phyloP scores from a whole-genome alignment of 1,140 invertebrate genomes.

The Matsumurasca onukii region DNA sequence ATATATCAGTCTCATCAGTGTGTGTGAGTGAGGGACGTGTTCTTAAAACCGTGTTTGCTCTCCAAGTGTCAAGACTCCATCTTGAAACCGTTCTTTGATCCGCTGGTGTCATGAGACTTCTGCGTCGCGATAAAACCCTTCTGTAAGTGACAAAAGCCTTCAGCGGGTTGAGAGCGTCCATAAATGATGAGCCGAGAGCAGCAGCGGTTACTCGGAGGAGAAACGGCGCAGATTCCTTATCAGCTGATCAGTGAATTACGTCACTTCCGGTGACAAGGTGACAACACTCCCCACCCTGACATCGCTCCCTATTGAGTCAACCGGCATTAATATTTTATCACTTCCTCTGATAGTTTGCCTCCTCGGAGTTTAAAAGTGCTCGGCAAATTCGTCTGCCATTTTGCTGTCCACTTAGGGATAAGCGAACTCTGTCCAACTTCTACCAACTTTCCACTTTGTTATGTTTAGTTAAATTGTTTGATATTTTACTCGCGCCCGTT shows the following conservation, averaged over 20 bases:
- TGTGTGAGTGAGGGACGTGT: too few species aligned
- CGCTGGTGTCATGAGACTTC: too few species aligned
- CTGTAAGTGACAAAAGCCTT: too few species aligned
- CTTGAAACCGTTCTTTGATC: too few species aligned
- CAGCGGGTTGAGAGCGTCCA: too few species aligned
- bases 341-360: slow-evolving; percentile 16
- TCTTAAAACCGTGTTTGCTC: too few species aligned
- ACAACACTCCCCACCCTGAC: not conserved
- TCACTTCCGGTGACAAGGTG: not conserved
- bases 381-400: slow-evolving; percentile 25
- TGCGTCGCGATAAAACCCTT: too few species aligned
- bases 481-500: not conserved
- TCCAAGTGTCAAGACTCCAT: too few species aligned
- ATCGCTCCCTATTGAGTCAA: not conserved
- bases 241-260: slow-evolving; percentile 12
- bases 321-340: slow-evolving; percentile 12
- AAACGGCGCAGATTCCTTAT: slow-evolving; percentile 1
- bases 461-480: slow-evolving; percentile 24
- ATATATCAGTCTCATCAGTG: too few species aligned
- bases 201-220: too few species aligned
- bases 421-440: slow-evolving; percentile 5
- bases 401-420: slow-evolving; percentile 19
- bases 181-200: too few species aligned
- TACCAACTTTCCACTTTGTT: slow-evolving; percentile 19
- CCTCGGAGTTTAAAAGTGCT: not conserved